Evolutionary conservation across 2,888 invertebrate genomes (phyloP).

Genomic region (Dynastes maya): DNA sequence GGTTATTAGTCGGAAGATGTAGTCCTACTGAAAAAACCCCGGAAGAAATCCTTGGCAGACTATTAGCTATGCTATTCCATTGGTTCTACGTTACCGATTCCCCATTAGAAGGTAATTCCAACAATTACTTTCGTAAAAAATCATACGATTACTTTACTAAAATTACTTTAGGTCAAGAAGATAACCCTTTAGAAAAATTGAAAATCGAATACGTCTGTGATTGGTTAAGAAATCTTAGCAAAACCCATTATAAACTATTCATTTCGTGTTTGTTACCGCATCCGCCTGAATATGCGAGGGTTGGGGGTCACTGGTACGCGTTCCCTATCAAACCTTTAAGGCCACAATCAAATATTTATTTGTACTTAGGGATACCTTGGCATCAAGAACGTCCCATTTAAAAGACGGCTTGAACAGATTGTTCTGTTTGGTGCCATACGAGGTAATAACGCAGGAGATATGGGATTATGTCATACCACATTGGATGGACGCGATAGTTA

Average conservation of each 20-base stretch:
- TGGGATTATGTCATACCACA: slow-evolving; percentile 99
- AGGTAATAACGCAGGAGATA: slow-evolving; percentile 95
- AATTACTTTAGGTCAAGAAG: slow-evolving; percentile 76
- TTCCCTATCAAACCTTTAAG: not conserved
- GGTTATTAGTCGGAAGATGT: slow-evolving; percentile 96
- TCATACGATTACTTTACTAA: not conserved
- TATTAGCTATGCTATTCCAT: slow-evolving; percentile 97
- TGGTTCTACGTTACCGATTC: slow-evolving; percentile 99
- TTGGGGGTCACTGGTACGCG: slow-evolving; percentile 94
- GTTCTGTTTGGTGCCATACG: slow-evolving; percentile 97
- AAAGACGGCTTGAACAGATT: slow-evolving; percentile 95
- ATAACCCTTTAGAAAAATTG: slow-evolving; percentile 91
- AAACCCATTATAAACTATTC: slow-evolving; percentile 89
- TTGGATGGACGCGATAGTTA: slow-evolving; percentile 98
- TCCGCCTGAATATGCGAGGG: slow-evolving; percentile 95
- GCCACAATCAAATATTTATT: not conserved
- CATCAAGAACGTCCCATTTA: slow-evolving; percentile 90
- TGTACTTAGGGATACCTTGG: slow-evolving; percentile 83
- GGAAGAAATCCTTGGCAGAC: slow-evolving; percentile 87
- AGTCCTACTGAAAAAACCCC: slow-evolving; percentile 85
- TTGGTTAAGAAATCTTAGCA: slow-evolving; percentile 90
- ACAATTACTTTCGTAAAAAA: not conserved
- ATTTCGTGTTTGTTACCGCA: slow-evolving; percentile 95
- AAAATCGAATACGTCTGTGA: slow-evolving; percentile 94
- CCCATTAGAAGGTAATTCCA: slow-evolving; percentile 87